Evolutionary conservation across 2,888 invertebrate species (phyloP).

Genomic region (Drosophila nigritarsus): DNA sequence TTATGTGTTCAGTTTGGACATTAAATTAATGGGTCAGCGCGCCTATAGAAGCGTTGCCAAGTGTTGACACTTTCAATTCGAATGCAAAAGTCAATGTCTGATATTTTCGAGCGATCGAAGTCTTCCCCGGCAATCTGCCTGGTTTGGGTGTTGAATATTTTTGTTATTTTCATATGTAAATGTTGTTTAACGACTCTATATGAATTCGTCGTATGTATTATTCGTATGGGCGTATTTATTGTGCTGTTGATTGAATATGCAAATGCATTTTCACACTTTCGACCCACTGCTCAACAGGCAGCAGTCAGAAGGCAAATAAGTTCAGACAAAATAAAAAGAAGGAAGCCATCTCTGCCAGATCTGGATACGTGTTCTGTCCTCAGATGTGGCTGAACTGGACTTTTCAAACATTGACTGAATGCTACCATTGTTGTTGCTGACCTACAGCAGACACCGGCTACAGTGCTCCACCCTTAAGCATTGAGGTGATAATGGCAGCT

Average conservation of each 20-base stretch:
- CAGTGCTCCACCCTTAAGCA: constrained; percentile 10
- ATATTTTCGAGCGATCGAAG: constrained; percentile 28
- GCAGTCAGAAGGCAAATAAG: constrained; percentile 49
- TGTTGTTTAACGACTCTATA: constrained; percentile 77
- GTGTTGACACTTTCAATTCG: constrained; percentile 78
- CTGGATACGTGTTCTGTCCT: constrained; percentile 7
- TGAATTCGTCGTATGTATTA: constrained; percentile 75
- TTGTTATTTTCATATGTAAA: constrained; percentile 77
- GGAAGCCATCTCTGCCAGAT: constrained; percentile 4
- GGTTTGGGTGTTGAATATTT: constrained; percentile 53
- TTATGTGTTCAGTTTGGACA: constrained; percentile 39
- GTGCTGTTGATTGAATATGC: constrained; percentile 83
- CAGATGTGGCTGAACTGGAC: constrained; percentile 3
- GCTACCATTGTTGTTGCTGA: constrained; percentile 31
- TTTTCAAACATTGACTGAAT: constrained; percentile 28
- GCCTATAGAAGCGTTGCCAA: constrained; percentile 49
- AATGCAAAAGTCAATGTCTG: constrained; percentile 53
- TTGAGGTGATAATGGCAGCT: constrained; percentile 70
- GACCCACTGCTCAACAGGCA: constrained; percentile 40
- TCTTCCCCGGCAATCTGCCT: constrained; percentile 25
- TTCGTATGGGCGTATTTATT: constrained; percentile 66
- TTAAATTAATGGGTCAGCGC: constrained; percentile 65
- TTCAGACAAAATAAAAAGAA: constrained; percentile 10
- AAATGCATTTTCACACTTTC: constrained; percentile 83
- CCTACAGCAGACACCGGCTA: constrained; percentile 61